Conservation (phyloP, 2,797 vertebrate genomes). For the Siniperca undulata region DNA sequence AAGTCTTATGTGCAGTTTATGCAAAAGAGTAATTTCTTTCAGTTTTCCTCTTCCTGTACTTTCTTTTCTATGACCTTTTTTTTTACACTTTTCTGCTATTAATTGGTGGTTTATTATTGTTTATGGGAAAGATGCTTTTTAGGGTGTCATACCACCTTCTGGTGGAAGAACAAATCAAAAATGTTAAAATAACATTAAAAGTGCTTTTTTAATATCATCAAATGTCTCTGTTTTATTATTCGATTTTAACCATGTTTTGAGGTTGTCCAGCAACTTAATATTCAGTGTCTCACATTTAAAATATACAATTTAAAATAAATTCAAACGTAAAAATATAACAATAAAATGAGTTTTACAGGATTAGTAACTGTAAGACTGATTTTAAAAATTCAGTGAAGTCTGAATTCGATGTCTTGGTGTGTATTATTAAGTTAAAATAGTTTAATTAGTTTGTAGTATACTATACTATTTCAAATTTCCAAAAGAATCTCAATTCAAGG, state of each 20-base stretch:
- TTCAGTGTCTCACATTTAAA: not conserved
- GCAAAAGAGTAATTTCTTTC: not conserved
- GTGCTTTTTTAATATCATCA: slow-evolving; percentile 24
- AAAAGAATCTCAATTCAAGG: not conserved
- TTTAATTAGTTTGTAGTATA: not conserved
- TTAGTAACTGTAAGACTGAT: not conserved
- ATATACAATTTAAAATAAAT: not conserved
- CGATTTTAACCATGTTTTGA: not conserved
- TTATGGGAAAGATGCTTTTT: not conserved
- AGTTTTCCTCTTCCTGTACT: not conserved
- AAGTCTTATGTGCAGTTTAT: not conserved
- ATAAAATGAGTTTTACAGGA: not conserved
- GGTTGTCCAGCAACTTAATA: not conserved
- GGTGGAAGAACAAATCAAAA: slow-evolving; percentile 19
- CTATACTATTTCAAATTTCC: not conserved
- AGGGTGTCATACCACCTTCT: slow-evolving; percentile 19
- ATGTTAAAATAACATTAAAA: slow-evolving; percentile 25
- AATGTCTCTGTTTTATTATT: not conserved
- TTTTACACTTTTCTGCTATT: not conserved
- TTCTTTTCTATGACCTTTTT: not conserved
- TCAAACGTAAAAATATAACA: not conserved
- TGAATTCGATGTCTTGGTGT: not conserved
- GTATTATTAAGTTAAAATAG: not conserved
- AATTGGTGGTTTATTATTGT: not conserved
- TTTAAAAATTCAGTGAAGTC: not conserved